These are phyloP conservation scores for Tenthredo notha DNA, from an alignment of 2,888 invertebrate genomes.

Conservation along the genomic window DNA sequence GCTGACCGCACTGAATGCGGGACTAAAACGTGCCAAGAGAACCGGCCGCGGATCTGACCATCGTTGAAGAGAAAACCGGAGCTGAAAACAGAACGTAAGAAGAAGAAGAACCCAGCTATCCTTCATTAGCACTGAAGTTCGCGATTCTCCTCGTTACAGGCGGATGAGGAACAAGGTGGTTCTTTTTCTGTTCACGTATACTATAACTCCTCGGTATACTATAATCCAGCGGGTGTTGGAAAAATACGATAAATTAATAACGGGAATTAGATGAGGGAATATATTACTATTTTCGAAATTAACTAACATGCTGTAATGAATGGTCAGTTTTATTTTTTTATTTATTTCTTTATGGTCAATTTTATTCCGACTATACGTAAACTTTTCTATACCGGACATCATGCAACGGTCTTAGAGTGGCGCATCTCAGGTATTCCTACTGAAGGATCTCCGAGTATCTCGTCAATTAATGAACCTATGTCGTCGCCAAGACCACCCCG, in stretches of 20 bases:
- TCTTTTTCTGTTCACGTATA: conserved; percentile 13
- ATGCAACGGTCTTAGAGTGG: conserved; percentile 19
- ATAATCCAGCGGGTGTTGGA: neutral
- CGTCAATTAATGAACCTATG: conserved; percentile 77
- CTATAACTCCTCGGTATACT: neutral
- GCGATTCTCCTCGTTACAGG: conserved; percentile 72
- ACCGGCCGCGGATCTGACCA: conserved; percentile 40
- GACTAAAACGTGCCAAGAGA: conserved; percentile 43
- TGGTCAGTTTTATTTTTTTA: neutral
- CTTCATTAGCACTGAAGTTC: conserved; percentile 77
- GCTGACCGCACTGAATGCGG: conserved; percentile 35
- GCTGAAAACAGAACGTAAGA: conserved; percentile 1
- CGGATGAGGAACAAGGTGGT: conserved; percentile 27
- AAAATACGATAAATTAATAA: neutral
- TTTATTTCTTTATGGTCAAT: neutral
- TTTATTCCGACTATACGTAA: neutral
- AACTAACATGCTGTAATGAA: neutral
- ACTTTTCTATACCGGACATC: neutral
- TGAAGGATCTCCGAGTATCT: conserved; percentile 66
- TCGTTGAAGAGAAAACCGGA: conserved; percentile 21
- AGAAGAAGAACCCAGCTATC: conserved; percentile 69
- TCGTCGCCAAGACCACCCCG: conserved; percentile 75
- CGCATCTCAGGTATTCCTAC: conserved; percentile 36
- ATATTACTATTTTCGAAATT: neutral
- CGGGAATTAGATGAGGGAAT: neutral